Evolutionary conservation across 2,888 invertebrate species (phyloP).

Genomic region (Bellardia bayeri): DNA sequence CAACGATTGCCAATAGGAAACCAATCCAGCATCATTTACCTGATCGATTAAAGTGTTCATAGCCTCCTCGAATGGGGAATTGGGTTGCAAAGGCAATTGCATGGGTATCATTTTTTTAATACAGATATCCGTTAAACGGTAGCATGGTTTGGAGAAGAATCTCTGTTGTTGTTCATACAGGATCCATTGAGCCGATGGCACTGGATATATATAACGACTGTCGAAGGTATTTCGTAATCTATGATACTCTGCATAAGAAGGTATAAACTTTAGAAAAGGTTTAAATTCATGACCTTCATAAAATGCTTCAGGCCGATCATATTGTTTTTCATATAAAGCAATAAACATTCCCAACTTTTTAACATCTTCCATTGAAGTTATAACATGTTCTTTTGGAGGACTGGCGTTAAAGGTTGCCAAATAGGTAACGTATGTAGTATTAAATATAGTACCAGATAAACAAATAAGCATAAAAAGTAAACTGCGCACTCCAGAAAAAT

Average conservation of each 20-base stretch:
- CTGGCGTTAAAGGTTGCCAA: conserved; percentile 72
- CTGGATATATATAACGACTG: conserved; percentile 70
- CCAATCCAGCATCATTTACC: conserved; percentile 62
- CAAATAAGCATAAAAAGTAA: conserved; percentile 71
- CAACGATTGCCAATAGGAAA: conserved; percentile 68
- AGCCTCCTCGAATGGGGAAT: conserved; percentile 67
- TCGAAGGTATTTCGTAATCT: conserved; percentile 33
- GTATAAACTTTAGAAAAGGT: conserved; percentile 15
- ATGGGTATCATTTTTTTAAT: conserved; percentile 58
- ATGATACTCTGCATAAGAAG: conserved; percentile 1
- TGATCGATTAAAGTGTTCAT: conserved; percentile 68
- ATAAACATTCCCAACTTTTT: conserved; percentile 43
- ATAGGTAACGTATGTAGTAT: conserved; percentile 73
- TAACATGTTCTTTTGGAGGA: conserved; percentile 63
- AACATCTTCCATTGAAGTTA: conserved; percentile 66
- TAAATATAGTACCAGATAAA: conserved; percentile 72
- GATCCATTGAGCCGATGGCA: conserved; percentile 68
- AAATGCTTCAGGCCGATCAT: background rate
- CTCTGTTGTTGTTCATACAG: conserved; percentile 72
- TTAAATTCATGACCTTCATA: background rate
- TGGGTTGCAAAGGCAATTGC: conserved; percentile 65
- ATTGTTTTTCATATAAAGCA: conserved; percentile 37
- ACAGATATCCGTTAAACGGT: conserved; percentile 71
- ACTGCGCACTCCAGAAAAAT: conserved; percentile 60
- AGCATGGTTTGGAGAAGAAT: conserved; percentile 66